phyloP scores from a whole-genome alignment of 2,888 invertebrate genomes.

The Tipula lateralis region DNA sequence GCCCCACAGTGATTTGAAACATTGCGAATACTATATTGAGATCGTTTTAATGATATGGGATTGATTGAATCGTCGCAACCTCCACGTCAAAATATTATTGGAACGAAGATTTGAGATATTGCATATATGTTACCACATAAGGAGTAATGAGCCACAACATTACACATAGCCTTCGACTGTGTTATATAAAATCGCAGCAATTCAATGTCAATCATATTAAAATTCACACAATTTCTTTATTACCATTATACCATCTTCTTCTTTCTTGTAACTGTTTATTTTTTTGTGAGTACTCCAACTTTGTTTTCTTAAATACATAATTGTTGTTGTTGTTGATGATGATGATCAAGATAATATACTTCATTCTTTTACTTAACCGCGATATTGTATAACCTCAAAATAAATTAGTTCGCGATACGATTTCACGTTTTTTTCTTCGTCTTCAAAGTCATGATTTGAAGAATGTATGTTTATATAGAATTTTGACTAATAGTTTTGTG shows the following conservation, averaged over 20 bases:
- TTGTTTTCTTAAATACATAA: not conserved
- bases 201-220: conserved; percentile 11
- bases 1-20: not conserved
- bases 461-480: not conserved
- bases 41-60: not conserved
- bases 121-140: not conserved
- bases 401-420: not conserved
- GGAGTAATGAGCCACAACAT: not conserved
- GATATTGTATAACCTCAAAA: not conserved
- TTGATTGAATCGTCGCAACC: not conserved
- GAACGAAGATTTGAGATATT: not conserved
- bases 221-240: not conserved
- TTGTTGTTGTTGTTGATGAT: not conserved
- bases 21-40: not conserved
- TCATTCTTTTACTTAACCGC: not conserved
- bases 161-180: not conserved
- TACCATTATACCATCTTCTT: conserved; percentile 16
- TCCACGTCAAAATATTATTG: not conserved
- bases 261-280: not conserved
- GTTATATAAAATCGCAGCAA: not conserved
- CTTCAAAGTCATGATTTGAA: not conserved
- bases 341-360: not conserved
- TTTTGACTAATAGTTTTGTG: not conserved
- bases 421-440: not conserved
- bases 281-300: not conserved